A percentile compares a stretch with the other conserved stretches of the same genome.
Evolutionary conservation across 2,888 invertebrate genomes (phyloP).

Genomic region (Agriopis marginaria): DNA sequence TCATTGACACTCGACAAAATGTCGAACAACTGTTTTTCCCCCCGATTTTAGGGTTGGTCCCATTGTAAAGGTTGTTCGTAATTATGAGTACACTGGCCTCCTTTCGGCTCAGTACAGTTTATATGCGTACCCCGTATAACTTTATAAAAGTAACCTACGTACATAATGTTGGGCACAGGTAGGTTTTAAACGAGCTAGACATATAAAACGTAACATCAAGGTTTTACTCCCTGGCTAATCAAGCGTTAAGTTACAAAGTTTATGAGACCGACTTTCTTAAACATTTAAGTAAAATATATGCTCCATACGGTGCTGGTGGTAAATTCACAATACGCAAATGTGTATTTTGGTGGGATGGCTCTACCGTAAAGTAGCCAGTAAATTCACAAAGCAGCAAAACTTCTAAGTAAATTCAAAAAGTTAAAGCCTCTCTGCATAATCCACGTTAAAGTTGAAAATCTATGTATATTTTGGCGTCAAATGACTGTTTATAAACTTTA

Average conservation of each 20-base stretch:
- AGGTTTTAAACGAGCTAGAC: not conserved
- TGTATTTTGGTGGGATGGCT: not conserved
- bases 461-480: not conserved
- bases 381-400: not conserved
- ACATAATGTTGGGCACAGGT: not conserved
- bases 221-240: not conserved
- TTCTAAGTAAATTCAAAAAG: not conserved
- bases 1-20: no score
- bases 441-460: not conserved
- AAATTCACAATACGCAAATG: no score
- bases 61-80: no score
- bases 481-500: not conserved
- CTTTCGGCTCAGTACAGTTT: no score
- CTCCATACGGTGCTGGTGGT: no score
- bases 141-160: not conserved
- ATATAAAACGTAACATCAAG: not conserved
- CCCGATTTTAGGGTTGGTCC: no score
- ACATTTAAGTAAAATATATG: no score
- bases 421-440: not conserved
- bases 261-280: not conserved
- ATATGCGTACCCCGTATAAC: not conserved
- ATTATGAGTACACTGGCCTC: no score
- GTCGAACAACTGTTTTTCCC: no score
- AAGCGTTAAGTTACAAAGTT: not conserved
- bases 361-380: not conserved